Conservation (phyloP, 2,113 vertebrate genomes). For the Hymenochirus boettgeri region DNA sequence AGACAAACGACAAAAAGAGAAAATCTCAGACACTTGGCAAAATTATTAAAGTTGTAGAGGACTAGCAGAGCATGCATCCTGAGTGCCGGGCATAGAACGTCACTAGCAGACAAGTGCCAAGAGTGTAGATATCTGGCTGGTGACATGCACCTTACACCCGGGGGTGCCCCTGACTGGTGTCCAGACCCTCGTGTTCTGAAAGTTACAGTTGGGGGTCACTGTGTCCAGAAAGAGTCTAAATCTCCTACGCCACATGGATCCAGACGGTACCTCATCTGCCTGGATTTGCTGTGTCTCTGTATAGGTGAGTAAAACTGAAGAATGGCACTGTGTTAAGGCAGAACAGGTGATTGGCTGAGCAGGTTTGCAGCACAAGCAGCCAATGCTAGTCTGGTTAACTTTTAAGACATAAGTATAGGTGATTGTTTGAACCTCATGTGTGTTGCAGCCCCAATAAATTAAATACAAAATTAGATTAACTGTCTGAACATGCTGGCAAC, state of each 20-base stretch:
- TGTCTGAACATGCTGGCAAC: too few species aligned
- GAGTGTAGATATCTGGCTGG: not conserved
- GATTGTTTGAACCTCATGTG: too few species aligned
- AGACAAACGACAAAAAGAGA: not conserved
- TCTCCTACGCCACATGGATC: conserved; percentile 1
- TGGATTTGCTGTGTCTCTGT: conserved; percentile 28
- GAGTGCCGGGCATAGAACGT: not conserved
- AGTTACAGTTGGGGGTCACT: conserved; percentile 35
- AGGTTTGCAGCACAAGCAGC: too few species aligned
- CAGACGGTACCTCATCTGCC: conserved; percentile 5
- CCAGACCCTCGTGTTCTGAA: conserved; percentile 36
- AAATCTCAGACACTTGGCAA: not conserved
- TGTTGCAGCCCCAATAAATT: too few species aligned
- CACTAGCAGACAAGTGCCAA: too few species aligned
- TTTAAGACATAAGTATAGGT: too few species aligned
- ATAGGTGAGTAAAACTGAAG: conserved; percentile 14
- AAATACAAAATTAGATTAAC: too few species aligned
- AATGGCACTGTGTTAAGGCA: not conserved
- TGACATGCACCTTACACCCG: conserved; percentile 33
- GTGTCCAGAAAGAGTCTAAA: conserved; percentile 19
- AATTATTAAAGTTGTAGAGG: not conserved
- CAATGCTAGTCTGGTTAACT: too few species aligned
- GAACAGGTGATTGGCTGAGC: too few species aligned
- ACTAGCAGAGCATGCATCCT: not conserved
- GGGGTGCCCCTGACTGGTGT: conserved; percentile 33